Evolutionary conservation across 92 coral and sea anemone genomes (phyloP).

Genomic region (Montipora capitata): DNA sequence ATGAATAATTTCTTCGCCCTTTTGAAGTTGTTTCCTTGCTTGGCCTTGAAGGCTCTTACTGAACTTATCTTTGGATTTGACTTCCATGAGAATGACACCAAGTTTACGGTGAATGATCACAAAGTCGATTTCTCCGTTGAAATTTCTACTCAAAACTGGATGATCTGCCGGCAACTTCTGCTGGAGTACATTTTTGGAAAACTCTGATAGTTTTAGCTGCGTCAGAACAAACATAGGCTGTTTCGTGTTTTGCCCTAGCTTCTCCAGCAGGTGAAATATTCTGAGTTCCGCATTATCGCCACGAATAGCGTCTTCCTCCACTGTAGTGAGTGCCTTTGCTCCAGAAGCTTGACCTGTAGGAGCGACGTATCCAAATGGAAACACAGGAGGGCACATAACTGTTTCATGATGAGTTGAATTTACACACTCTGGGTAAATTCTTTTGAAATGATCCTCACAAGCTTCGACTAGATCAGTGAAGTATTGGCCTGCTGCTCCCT

Average conservation of each 20-base stretch:
- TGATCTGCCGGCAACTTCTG: conserved; percentile 15
- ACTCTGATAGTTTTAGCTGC: conserved; percentile 1
- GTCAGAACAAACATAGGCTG: conserved; percentile 46
- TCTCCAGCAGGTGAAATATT: conserved; percentile 23
- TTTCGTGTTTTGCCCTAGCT: conserved; percentile 17
- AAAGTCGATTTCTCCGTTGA: conserved; percentile 36
- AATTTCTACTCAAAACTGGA: conserved; percentile 2
- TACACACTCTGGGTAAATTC: conserved; percentile 34
- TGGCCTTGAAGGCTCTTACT: background rate
- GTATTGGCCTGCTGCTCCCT: background rate
- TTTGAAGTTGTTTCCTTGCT: conserved; percentile 20
- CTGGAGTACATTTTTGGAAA: conserved; percentile 3
- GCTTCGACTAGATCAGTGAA: background rate
- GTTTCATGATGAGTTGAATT: conserved; percentile 18
- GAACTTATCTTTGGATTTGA: conserved; percentile 8
- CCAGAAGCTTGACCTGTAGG: too few relatives aligned
- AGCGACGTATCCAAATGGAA: background rate
- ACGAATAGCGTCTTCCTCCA: too few relatives aligned
- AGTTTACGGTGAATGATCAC: conserved; percentile 14
- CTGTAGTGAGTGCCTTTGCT: too few relatives aligned
- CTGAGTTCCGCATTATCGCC: too few relatives aligned
- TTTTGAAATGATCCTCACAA: conserved; percentile 19
- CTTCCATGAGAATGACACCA: conserved; percentile 44
- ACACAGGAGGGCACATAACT: conserved; percentile 13
- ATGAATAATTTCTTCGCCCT: conserved; percentile 10